Conservation (phyloP, 2,888 invertebrate genomes). For the Kryphioiulus occultus region DNA sequence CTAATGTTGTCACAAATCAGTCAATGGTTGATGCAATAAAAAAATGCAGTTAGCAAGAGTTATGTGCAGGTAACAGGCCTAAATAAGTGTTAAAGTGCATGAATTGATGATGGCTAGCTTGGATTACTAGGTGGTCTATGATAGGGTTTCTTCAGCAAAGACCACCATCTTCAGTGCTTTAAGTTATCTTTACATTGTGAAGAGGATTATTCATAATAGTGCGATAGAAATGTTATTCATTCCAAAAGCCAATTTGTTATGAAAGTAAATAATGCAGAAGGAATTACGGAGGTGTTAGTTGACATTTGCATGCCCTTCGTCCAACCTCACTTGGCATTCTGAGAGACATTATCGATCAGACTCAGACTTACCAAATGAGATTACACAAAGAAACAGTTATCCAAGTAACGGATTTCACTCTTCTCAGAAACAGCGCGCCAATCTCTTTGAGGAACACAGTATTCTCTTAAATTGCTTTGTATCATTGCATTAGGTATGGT, state of each 20-base stretch:
- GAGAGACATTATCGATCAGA: conserved; percentile 68
- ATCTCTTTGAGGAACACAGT: background rate
- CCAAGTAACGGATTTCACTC: background rate
- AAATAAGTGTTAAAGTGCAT: conserved; percentile 20
- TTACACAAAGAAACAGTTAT: conserved; percentile 69
- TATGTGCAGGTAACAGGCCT: background rate
- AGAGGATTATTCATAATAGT: background rate
- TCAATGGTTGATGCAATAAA: background rate
- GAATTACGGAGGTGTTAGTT: conserved; percentile 50
- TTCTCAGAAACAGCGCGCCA: background rate
- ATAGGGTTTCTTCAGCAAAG: background rate
- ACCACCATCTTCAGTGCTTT: background rate
- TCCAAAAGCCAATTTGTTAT: conserved; percentile 22
- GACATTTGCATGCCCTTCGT: conserved; percentile 67
- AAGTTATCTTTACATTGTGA: background rate
- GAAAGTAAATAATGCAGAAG: background rate
- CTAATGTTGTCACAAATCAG: background rate
- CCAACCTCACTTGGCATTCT: conserved; percentile 88
- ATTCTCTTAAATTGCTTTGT: background rate
- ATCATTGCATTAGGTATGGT: no score
- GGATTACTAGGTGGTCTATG: background rate
- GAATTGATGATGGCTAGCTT: background rate
- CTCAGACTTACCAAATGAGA: conserved; percentile 99
- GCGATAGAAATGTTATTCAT: background rate
- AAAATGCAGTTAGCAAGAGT: background rate